A percentile compares a stretch with the other conserved stretches of the same genome.
phyloP scores from a whole-genome alignment of 2,113 vertebrate species.

The Ictalurus punctatus region DNA sequence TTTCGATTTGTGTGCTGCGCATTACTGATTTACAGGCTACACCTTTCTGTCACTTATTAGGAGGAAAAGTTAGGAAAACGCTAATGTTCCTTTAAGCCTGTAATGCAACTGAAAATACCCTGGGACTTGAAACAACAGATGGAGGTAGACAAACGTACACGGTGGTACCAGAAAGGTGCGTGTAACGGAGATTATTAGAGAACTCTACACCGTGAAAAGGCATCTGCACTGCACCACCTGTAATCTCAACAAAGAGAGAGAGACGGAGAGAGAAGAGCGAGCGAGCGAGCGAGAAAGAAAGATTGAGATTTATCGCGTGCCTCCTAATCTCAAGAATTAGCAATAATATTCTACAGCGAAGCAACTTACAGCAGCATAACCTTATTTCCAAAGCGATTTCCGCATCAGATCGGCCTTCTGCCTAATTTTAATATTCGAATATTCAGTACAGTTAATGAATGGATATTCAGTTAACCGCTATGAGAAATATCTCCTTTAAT shows the following conservation, averaged over 20 bases:
- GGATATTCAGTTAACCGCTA: neutral
- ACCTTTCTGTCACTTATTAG: neutral
- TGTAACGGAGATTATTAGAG: neutral
- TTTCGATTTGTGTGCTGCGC: no score
- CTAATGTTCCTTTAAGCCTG: neutral
- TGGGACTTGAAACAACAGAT: neutral
- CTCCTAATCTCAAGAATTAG: neutral
- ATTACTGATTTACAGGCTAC: neutral
- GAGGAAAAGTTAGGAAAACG: neutral
- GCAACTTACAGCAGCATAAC: neutral
- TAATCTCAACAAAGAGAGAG: neutral
- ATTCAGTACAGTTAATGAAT: neutral
- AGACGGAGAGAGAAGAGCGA: neutral
- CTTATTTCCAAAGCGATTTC: neutral
- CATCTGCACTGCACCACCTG: slow-evolving; percentile 8
- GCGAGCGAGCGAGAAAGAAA: neutral
- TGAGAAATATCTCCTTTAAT: neutral
- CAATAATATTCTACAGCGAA: neutral
- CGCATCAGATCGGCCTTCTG: neutral
- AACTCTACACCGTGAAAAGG: neutral
- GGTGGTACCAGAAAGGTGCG: neutral
- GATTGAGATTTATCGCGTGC: neutral
- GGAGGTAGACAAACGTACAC: neutral
- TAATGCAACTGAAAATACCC: neutral
- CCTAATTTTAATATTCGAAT: neutral